Evolutionary conservation across 2,888 invertebrate genomes (phyloP).

Genomic region (Taphrorychus bicolor): DNA sequence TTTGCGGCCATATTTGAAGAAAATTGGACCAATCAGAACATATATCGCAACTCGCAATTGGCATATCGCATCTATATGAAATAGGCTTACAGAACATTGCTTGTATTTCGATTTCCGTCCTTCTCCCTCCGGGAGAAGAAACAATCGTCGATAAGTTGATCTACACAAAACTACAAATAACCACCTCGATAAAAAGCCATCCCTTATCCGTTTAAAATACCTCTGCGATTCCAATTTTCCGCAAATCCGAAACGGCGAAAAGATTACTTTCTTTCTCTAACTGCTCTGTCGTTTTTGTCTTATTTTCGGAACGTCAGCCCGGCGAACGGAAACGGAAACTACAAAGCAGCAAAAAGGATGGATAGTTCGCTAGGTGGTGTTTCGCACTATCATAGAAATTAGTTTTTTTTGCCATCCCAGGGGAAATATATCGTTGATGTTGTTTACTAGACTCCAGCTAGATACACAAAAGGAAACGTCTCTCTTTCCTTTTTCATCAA

Average conservation of each 20-base stretch:
- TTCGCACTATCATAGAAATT: slow-evolving; percentile 38
- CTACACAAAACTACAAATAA: slow-evolving; percentile 8
- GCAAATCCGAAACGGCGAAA: slow-evolving; percentile 22
- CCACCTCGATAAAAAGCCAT: not conserved
- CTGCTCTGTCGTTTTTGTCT: slow-evolving; percentile 20
- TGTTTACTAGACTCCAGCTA: not conserved
- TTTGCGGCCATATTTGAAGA: too few relatives aligned
- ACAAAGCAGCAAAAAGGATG: slow-evolving; percentile 21
- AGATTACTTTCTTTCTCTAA: slow-evolving; percentile 19
- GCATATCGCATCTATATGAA: too few relatives aligned
- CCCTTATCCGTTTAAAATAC: slow-evolving; percentile 17
- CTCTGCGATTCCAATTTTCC: slow-evolving; percentile 27
- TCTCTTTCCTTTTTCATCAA: too few relatives aligned
- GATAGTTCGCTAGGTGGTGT: slow-evolving; percentile 23
- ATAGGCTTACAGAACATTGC: slow-evolving; percentile 34
- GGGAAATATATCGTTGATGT: slow-evolving; percentile 21
- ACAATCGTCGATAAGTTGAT: slow-evolving; percentile 4
- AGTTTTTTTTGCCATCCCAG: slow-evolving; percentile 23
- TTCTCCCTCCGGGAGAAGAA: not conserved
- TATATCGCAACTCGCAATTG: too few relatives aligned
- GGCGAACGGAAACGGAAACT: slow-evolving; percentile 19
- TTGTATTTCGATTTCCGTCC: slow-evolving; percentile 32
- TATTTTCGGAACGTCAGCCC: slow-evolving; percentile 25
- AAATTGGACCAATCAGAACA: too few relatives aligned
- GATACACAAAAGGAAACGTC: too few relatives aligned